Conservation (phyloP, 2,888 invertebrate genomes). For the Mythimna pallens region DNA sequence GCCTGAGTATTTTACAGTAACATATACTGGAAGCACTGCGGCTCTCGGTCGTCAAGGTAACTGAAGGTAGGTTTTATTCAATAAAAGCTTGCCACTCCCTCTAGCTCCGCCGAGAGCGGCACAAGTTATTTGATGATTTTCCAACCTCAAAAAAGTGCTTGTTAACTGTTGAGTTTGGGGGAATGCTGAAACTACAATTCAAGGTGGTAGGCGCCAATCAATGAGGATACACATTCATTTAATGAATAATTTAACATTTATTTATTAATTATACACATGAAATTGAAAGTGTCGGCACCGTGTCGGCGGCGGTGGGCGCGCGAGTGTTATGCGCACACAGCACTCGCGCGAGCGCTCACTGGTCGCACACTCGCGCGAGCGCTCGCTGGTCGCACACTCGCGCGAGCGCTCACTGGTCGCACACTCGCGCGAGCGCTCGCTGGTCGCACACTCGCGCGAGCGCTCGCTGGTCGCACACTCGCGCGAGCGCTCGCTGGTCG, state of each 20-base stretch:
- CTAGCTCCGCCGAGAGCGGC: not conserved
- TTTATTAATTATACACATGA: conserved; percentile 81
- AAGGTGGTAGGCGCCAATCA: not conserved
- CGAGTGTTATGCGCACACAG: not conserved
- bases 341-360: not conserved
- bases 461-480: conserved; percentile 6
- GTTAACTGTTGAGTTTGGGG: too few species aligned
- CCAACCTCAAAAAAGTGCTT: not conserved
- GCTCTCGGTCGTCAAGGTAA: too few species aligned
- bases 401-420: conserved; percentile 23
- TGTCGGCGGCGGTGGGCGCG: conserved; percentile 26
- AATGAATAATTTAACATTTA: conserved; percentile 87
- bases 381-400: conserved; percentile 13
- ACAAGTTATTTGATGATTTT: not conserved
- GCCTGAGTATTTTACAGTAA: too few species aligned
- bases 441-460: conserved; percentile 24
- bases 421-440: conserved; percentile 35
- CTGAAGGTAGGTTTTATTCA: too few species aligned
- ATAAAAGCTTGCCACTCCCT: too few species aligned
- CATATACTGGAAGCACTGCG: too few species aligned
- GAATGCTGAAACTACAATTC: not conserved
- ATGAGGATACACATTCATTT: conserved; percentile 58
- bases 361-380: conserved; percentile 26
- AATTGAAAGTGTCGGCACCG: conserved; percentile 74
- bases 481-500: conserved; percentile 28